These are phyloP conservation scores for Dichetophora obliterata DNA, from an alignment of 2,888 invertebrate genomes.

Conservation along the genomic window DNA sequence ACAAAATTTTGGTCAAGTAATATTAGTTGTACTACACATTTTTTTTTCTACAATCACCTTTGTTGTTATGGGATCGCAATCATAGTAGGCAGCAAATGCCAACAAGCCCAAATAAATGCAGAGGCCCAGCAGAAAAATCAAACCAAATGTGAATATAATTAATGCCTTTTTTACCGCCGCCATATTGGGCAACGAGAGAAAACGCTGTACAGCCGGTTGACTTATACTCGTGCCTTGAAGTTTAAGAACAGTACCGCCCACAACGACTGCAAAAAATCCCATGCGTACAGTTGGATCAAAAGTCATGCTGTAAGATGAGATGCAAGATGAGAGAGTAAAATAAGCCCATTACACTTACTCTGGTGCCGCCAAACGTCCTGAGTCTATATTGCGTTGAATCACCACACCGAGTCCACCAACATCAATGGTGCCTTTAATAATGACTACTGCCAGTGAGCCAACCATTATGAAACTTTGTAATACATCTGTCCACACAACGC, in stretches of 20 bases:
- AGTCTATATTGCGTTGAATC: constrained; percentile 76
- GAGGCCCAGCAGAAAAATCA: constrained; percentile 73
- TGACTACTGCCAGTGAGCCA: constrained; percentile 78
- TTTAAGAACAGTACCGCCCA: constrained; percentile 83
- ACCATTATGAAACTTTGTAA: constrained; percentile 83
- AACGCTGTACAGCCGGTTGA: constrained; percentile 87
- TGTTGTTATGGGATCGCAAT: constrained; percentile 83
- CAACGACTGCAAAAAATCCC: constrained; percentile 80
- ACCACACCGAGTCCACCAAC: constrained; percentile 78
- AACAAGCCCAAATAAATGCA: constrained; percentile 81
- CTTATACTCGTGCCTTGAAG: constrained; percentile 81
- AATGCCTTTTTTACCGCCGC: constrained; percentile 78
- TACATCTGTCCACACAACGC: constrained; percentile 86
- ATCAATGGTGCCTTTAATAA: constrained; percentile 79
- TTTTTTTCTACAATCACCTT: constrained; percentile 68
- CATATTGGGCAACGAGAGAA: constrained; percentile 79
- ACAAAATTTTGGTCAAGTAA: neutral
- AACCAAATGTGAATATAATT: constrained; percentile 75
- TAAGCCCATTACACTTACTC: constrained; percentile 71
- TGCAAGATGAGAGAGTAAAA: constrained; percentile 69
- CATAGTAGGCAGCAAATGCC: constrained; percentile 80
- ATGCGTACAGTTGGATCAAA: constrained; percentile 82
- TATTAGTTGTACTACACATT: neutral
- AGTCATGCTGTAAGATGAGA: constrained; percentile 75
- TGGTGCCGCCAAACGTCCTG: constrained; percentile 78